phyloP scores from a whole-genome alignment of 1,140 invertebrate genomes.

The Zophobas morio region DNA sequence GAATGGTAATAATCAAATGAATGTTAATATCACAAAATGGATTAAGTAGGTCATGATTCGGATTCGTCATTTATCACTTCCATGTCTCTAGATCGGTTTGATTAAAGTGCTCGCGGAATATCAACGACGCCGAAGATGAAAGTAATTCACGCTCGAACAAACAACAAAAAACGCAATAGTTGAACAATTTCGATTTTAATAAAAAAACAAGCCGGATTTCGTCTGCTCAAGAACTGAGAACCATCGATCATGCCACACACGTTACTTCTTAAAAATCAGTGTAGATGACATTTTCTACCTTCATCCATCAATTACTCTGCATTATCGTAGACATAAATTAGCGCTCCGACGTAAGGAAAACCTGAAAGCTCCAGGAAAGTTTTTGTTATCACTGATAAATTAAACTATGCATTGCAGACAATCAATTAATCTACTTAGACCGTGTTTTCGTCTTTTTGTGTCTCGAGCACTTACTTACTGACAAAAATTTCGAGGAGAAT shows the following conservation, averaged over 20 bases:
- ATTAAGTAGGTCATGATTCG: slow-evolving; percentile 1
- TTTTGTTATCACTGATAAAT: neutral
- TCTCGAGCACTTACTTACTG: no score
- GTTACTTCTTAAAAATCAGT: slow-evolving; percentile 17
- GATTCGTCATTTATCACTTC: neutral
- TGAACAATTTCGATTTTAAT: neutral
- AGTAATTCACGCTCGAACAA: neutral
- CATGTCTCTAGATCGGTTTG: neutral
- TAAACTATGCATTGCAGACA: no score
- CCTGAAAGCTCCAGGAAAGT: neutral
- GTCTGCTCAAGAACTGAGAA: neutral
- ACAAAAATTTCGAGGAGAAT: no score
- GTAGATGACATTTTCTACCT: slow-evolving; percentile 7
- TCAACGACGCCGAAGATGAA: neutral
- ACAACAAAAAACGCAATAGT: neutral
- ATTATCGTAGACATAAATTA: slow-evolving; percentile 15
- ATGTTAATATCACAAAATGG: slow-evolving; percentile 14
- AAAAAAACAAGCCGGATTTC: neutral
- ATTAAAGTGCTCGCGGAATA: neutral
- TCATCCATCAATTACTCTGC: slow-evolving; percentile 25
- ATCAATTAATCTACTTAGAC: no score
- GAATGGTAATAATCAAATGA: slow-evolving; percentile 14
- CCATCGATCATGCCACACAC: neutral
- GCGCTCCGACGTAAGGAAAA: neutral
- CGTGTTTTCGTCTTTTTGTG: no score